phyloP scores from a whole-genome alignment of 2,113 vertebrate genomes.

The Eptesicus fuscus region DNA sequence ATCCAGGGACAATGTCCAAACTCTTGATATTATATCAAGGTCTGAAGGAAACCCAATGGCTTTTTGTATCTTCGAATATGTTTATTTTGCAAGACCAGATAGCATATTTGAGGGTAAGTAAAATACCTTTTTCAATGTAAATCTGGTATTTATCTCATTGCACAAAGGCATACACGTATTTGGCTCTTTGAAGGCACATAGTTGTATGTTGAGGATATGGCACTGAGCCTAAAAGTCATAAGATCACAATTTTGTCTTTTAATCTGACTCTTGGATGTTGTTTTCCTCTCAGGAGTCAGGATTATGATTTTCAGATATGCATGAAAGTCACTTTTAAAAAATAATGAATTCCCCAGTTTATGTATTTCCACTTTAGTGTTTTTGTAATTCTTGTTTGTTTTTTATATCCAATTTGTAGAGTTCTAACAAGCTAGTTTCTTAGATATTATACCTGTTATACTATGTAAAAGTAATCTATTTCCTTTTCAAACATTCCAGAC shows the following conservation, averaged over 20 bases:
- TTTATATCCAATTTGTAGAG: not conserved
- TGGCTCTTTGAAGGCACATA: not conserved
- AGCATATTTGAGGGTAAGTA: slow-evolving; percentile 96
- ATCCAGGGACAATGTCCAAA: slow-evolving; percentile 89
- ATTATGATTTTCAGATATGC: not conserved
- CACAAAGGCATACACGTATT: not conserved
- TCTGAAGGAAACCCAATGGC: slow-evolving; percentile 89
- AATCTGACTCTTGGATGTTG: not conserved
- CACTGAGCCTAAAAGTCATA: not conserved
- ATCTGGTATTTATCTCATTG: not conserved
- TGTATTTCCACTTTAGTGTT: not conserved
- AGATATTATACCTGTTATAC: not conserved
- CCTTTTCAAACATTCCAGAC: slow-evolving; percentile 79
- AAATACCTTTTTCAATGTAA: not conserved
- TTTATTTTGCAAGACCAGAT: slow-evolving; percentile 98
- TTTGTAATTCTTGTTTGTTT: not conserved
- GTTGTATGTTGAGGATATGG: not conserved
- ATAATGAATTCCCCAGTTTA: not conserved
- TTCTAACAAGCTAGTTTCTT: slow-evolving; percentile 19
- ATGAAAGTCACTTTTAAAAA: not conserved
- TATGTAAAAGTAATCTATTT: slow-evolving; percentile 21
- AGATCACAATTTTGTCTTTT: not conserved
- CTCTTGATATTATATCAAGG: slow-evolving; percentile 88
- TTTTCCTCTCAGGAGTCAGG: not conserved
- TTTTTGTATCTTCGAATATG: slow-evolving; percentile 99